Evolutionary conservation across 2,888 invertebrate species (phyloP).

Genomic region (Dinocampus coccinellae): DNA sequence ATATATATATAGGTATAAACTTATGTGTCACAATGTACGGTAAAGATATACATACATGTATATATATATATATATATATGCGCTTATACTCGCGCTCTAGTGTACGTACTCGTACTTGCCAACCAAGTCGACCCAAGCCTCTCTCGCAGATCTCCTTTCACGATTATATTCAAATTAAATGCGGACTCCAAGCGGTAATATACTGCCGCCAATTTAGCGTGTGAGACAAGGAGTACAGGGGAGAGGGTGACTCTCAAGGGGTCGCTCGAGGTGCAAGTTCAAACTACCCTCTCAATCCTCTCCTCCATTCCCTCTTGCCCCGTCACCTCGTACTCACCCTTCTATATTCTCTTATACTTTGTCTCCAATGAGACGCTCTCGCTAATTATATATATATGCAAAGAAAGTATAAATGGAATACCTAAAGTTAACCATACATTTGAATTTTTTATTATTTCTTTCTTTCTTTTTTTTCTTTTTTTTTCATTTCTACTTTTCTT

Average conservation of each 20-base stretch:
- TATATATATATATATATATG: neutral
- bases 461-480: too few relatives aligned
- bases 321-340: neutral
- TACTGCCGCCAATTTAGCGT: slow-evolving; percentile 69
- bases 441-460: neutral
- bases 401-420: neutral
- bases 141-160: slow-evolving; percentile 61
- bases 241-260: slow-evolving; percentile 52
- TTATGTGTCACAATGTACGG: neutral
- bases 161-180: slow-evolving; percentile 70
- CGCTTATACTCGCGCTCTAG: neutral
- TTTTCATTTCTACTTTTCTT: too few relatives aligned
- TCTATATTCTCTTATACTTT: neutral
- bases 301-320: neutral
- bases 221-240: slow-evolving; percentile 47
- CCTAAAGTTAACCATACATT: neutral
- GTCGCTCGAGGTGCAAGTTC: slow-evolving; percentile 54
- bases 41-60: too few relatives aligned
- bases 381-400: neutral
- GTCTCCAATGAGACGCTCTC: neutral
- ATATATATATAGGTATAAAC: slow-evolving; percentile 1
- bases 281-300: slow-evolving; percentile 29
- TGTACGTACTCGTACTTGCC: neutral
- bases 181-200: slow-evolving; percentile 67
- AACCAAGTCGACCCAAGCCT: slow-evolving; percentile 22